Evolutionary conservation across 2,797 vertebrate species (phyloP).

Genomic region (Coendou prehensilis): DNA sequence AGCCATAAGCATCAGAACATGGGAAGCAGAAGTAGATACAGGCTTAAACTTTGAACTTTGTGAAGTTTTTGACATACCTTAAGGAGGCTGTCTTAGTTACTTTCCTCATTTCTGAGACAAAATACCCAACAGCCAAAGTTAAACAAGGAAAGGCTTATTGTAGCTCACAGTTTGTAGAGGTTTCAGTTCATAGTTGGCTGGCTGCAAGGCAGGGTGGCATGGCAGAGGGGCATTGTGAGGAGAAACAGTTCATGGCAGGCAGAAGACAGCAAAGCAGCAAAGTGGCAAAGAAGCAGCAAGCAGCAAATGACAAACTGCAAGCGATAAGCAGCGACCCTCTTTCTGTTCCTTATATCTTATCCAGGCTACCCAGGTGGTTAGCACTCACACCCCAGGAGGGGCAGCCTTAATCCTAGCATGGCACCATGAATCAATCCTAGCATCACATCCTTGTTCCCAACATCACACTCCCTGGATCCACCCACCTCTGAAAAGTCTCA

Average conservation of each 20-base stretch:
- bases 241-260: not conserved
- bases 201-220: not conserved
- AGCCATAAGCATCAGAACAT: not conserved
- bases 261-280: not conserved
- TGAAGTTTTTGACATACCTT: not conserved
- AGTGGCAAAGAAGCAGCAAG: not conserved
- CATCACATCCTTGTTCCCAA: not conserved
- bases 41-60: slow-evolving; percentile 31
- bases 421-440: not conserved
- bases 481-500: not conserved
- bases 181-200: not conserved
- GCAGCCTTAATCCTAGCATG: not conserved
- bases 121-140: not conserved
- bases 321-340: not conserved
- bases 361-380: not conserved
- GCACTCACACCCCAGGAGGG: not conserved
- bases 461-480: not conserved
- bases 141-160: not conserved
- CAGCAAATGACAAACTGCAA: not conserved
- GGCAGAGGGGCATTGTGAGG: not conserved
- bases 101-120: not conserved
- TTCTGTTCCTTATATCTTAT: not conserved
- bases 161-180: not conserved
- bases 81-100: not conserved
- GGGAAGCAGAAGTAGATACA: not conserved